A percentile compares a stretch with the other conserved stretches of the same genome.
phyloP scores from a whole-genome alignment of 2,797 vertebrate genomes.

The Sarcoramphus papa region DNA sequence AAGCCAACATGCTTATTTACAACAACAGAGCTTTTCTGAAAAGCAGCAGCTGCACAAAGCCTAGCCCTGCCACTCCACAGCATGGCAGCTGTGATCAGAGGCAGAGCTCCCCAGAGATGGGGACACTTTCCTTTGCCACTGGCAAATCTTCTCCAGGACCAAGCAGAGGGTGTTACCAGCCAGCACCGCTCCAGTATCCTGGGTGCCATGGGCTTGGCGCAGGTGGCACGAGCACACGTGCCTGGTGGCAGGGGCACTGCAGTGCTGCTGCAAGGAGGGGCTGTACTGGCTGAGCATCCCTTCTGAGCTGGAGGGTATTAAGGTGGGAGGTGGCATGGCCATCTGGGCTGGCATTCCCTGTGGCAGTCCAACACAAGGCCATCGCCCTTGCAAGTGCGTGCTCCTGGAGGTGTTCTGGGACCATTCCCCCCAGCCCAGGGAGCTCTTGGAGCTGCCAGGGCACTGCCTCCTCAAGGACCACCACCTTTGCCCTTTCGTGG shows the following conservation, averaged over 20 bases:
- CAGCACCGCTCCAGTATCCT: not conserved
- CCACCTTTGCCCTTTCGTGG: not conserved
- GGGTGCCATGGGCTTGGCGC: not conserved
- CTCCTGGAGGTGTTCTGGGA: not conserved
- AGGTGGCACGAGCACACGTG: rapidly evolving
- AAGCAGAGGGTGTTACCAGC: no score
- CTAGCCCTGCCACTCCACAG: not conserved
- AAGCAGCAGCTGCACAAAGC: not conserved
- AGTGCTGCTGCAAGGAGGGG: not conserved
- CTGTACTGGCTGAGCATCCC: not conserved
- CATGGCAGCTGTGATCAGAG: not conserved
- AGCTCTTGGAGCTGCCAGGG: not conserved
- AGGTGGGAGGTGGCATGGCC: no score
- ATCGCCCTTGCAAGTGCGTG: no score
- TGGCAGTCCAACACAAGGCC: not conserved
- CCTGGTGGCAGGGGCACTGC: no score
- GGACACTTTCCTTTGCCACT: no score
- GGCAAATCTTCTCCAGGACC: not conserved
- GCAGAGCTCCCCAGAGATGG: not conserved
- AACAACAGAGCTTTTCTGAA: not conserved
- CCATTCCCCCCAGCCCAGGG: no score
- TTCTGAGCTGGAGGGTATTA: not conserved
- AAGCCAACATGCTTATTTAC: not conserved
- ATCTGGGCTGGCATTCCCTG: no score
- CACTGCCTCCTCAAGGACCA: not conserved